Base-by-base conservation (phyloP, 2,113 vertebrate genomes). In the Candoia aspera region DNA sequence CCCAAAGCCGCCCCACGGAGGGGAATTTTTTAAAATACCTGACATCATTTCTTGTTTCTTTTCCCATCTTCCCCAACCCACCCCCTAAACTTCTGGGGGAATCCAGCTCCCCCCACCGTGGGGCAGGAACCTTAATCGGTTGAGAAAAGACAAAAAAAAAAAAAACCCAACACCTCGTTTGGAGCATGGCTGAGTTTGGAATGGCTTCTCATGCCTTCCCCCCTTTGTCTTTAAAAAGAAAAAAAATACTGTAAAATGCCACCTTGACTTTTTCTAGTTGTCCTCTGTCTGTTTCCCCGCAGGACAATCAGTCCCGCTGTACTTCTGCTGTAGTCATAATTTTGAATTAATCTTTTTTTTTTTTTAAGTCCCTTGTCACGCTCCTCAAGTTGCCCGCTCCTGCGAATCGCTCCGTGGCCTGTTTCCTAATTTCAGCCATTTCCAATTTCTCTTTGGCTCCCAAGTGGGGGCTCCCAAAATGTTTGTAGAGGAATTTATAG, bases 91-190 rank as follows among this genome's bases (percentile, higher is more conserved):
- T 17, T 68, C 64, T 5, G 12, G 60, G 60, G 24, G 24, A 15
- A n/a, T 8, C 59, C 0, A 0, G 17, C 60, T 37, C 37, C 29
- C n/a, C n/a, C 23, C 24, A 0, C 8, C 11, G 33, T 10, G 49
- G 84, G 13, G 60, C 33, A 73, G 33, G 53, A 37, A 60, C 33
- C 17, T 60, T 23, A 24, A 29, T 83, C 26, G 15, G 26, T 33
- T 21, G 10, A n/a, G 15, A n/a, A 24, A 23, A 29, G 86, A 83
- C 8, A 54, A 64, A 68, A 8, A 11, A 12, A 60, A 60, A 59
- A 21, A 6, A 29, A 64, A 13, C 2, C 6, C 49, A 42, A 42
- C 42, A 15, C 13, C 21, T 59, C 3, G 21, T 83, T 57, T 49
- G 54, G 37, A 88, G 86, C 91, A 92, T 88, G 86, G 55, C 37